Evolutionary conservation across 1,140 invertebrate species (phyloP).

Genomic region (Adoxophyes honmai): DNA sequence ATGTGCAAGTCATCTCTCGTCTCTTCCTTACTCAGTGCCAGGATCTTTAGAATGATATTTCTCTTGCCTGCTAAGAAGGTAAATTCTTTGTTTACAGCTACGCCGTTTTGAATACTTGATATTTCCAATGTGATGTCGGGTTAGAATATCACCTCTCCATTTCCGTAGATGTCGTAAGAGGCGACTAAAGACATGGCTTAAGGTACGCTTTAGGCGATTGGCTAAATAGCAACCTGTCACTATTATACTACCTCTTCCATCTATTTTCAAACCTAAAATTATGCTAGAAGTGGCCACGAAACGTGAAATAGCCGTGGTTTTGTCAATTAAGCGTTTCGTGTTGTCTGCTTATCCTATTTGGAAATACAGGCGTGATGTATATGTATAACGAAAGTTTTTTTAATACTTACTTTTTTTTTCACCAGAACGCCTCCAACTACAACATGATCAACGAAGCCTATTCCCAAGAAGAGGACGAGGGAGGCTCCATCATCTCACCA

Average conservation of each 20-base stretch:
- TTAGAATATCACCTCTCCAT: too few relatives aligned
- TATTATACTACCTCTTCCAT: too few relatives aligned
- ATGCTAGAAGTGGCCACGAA: too few relatives aligned
- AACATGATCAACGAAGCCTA: constrained; percentile 47
- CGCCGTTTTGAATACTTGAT: neutral
- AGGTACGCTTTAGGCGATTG: too few relatives aligned
- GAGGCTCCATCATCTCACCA: constrained; percentile 16
- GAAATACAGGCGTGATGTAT: too few relatives aligned
- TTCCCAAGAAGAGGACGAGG: constrained; percentile 41
- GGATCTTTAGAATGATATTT: constrained; percentile 40
- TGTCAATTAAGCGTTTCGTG: too few relatives aligned
- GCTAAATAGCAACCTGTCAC: too few relatives aligned
- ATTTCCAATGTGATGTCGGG: neutral
- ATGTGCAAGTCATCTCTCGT: constrained; percentile 34
- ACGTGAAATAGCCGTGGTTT: too few relatives aligned
- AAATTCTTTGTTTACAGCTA: constrained; percentile 16
- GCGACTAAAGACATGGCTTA: too few relatives aligned
- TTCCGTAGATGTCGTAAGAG: too few relatives aligned
- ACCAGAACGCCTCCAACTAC: constrained; percentile 42
- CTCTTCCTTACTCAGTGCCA: constrained; percentile 36
- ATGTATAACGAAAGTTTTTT: neutral
- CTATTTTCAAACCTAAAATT: too few relatives aligned
- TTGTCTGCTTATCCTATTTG: too few relatives aligned
- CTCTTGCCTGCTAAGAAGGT: constrained; percentile 55
- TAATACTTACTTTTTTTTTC: constrained; percentile 17